Evolutionary conservation across 2,888 invertebrate species (phyloP).

Genomic region (Hoplodrina ambigua): DNA sequence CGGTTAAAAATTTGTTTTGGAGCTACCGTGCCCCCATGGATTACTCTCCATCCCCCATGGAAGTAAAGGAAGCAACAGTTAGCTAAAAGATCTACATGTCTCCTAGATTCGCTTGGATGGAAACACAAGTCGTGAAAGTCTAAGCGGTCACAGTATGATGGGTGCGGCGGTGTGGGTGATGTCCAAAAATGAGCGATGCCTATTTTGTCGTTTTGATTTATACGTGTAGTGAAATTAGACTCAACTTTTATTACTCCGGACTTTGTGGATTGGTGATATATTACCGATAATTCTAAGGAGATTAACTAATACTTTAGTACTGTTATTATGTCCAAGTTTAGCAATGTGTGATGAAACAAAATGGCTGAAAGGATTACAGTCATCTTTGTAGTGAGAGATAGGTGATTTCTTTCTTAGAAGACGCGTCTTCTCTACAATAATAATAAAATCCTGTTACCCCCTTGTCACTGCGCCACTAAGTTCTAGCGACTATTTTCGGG

Average conservation of each 20-base stretch:
- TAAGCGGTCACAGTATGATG: background rate
- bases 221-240: slow-evolving; percentile 40
- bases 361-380: background rate
- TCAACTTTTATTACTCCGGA: slow-evolving; percentile 21
- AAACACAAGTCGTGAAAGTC: slow-evolving; percentile 38
- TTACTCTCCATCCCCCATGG: too few species aligned
- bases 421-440: background rate
- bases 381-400: too few species aligned
- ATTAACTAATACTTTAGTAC: background rate
- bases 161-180: slow-evolving; percentile 43
- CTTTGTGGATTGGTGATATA: background rate
- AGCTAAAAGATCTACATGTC: background rate
- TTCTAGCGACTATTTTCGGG: too few species aligned
- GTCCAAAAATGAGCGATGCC: slow-evolving; percentile 31
- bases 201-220: slow-evolving; percentile 49
- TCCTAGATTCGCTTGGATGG: slow-evolving; percentile 14
- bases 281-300: background rate
- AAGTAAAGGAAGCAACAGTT: background rate
- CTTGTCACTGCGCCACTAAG: too few species aligned
- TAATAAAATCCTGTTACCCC: too few species aligned
- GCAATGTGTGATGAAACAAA: background rate
- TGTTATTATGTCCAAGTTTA: background rate
- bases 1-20: too few species aligned
- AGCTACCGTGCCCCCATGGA: too few species aligned
- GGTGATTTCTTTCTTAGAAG: too few species aligned